Percentiles rank a stretch among this genome's conserved stretches.
These are phyloP conservation scores for Athene noctua DNA, from an alignment of 2,113 vertebrate species.

Conservation along the genomic window DNA sequence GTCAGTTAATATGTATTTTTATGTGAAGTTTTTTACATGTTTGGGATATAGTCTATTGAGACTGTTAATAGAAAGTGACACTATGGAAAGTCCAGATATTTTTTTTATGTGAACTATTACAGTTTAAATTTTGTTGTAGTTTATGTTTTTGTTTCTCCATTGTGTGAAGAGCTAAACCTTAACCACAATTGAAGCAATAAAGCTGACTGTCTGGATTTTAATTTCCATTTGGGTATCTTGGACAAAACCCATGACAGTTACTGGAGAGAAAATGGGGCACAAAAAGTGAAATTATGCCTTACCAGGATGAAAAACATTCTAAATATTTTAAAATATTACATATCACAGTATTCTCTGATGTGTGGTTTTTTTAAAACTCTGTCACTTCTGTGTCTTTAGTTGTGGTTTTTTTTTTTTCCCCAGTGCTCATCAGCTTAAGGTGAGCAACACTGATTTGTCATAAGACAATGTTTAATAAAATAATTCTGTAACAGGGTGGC, in stretches of 20 bases:
- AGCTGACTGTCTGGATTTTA: background rate
- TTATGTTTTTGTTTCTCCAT: background rate
- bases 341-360: background rate
- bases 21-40: background rate
- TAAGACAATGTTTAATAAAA: background rate
- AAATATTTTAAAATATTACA: background rate
- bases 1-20: background rate
- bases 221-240: background rate
- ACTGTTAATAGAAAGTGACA: background rate
- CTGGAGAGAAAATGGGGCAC: background rate
- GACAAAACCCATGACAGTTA: background rate
- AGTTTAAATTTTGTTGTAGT: background rate
- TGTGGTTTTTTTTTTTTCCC: background rate
- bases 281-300: background rate
- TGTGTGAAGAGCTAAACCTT: background rate
- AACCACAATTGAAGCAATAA: background rate
- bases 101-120: background rate
- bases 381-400: background rate
- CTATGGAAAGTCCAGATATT: background rate
- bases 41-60: background rate
- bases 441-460: background rate
- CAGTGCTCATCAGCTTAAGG: background rate
- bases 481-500: background rate
- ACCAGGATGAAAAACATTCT: background rate
- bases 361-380: background rate